These are phyloP conservation scores for Pseudomyrmex pallidus DNA, from an alignment of 1,140 invertebrate species.

Conservation along the genomic window DNA sequence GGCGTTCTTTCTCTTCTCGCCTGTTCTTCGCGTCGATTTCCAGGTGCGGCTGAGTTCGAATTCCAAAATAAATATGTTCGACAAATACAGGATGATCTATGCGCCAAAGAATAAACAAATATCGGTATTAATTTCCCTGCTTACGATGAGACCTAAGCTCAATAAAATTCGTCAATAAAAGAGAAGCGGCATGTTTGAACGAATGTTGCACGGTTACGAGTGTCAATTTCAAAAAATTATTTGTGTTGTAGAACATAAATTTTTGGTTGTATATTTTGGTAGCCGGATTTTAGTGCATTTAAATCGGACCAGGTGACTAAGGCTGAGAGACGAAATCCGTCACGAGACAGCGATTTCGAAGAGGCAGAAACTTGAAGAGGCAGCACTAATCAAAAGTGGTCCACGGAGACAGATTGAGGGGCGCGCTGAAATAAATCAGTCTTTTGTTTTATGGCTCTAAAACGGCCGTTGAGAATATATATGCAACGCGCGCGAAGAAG, in stretches of 20 bases:
- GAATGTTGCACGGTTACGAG: no score
- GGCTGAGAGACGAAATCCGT: slow-evolving; percentile 31
- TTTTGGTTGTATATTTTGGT: no score
- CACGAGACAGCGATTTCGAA: slow-evolving; percentile 35
- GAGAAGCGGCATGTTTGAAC: background rate
- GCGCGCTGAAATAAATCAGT: slow-evolving; percentile 81
- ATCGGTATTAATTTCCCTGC: slow-evolving; percentile 65
- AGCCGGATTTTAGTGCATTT: background rate
- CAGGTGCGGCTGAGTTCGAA: slow-evolving; percentile 78
- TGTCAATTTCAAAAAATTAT: no score
- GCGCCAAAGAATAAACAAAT: slow-evolving; percentile 54
- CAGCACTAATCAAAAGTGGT: slow-evolving; percentile 78
- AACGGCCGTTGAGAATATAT: slow-evolving; percentile 79
- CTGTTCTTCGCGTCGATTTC: slow-evolving; percentile 57
- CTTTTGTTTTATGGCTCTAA: slow-evolving; percentile 81
- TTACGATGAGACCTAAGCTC: slow-evolving; percentile 5
- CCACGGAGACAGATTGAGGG: slow-evolving; percentile 78
- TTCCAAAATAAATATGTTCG: slow-evolving; percentile 79
- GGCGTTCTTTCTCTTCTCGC: slow-evolving; percentile 37
- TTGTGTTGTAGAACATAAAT: no score
- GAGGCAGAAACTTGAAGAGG: slow-evolving; percentile 64
- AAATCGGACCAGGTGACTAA: background rate
- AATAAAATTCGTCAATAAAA: background rate
- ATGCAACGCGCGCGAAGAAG: slow-evolving; percentile 62
- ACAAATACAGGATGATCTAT: slow-evolving; percentile 73